Evolutionary conservation across 2,797 vertebrate genomes (phyloP).

Genomic region (Halcyon smyrnensis): DNA sequence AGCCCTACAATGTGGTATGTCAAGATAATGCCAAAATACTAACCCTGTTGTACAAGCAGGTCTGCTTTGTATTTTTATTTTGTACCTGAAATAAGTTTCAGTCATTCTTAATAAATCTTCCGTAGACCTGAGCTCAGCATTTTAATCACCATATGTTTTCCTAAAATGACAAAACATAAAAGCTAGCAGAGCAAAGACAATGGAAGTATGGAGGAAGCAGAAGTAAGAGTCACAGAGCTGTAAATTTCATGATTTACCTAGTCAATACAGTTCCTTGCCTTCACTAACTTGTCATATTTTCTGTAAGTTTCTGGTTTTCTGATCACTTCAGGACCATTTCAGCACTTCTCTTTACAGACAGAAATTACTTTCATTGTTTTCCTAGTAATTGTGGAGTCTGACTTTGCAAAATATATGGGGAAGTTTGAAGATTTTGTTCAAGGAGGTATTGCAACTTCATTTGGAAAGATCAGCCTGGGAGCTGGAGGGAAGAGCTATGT

Average conservation of each 20-base stretch:
- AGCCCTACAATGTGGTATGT: background rate
- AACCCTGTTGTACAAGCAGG: background rate
- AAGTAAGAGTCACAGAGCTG: background rate
- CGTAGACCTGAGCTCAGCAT: background rate
- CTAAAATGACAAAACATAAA: background rate
- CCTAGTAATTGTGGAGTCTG: slow-evolving; percentile 84
- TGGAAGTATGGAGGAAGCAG: background rate
- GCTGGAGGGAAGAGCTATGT: slow-evolving; percentile 77
- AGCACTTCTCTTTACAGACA: background rate
- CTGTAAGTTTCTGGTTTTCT: background rate
- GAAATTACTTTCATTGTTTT: background rate
- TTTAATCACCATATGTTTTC: background rate
- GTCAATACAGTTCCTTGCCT: background rate
- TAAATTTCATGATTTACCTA: background rate
- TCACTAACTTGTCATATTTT: background rate
- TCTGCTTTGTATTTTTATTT: background rate
- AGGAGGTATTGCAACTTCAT: slow-evolving; percentile 73
- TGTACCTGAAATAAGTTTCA: background rate
- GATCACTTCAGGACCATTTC: background rate
- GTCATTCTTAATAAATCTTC: background rate
- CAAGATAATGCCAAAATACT: background rate
- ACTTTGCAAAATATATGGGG: slow-evolving; percentile 89
- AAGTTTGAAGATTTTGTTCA: slow-evolving; percentile 79
- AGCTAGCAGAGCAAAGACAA: background rate
- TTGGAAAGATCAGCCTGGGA: slow-evolving; percentile 76